Conservation (phyloP, 53 echinoderm and acorn worm genomes). For the Echinarachnius parma region DNA sequence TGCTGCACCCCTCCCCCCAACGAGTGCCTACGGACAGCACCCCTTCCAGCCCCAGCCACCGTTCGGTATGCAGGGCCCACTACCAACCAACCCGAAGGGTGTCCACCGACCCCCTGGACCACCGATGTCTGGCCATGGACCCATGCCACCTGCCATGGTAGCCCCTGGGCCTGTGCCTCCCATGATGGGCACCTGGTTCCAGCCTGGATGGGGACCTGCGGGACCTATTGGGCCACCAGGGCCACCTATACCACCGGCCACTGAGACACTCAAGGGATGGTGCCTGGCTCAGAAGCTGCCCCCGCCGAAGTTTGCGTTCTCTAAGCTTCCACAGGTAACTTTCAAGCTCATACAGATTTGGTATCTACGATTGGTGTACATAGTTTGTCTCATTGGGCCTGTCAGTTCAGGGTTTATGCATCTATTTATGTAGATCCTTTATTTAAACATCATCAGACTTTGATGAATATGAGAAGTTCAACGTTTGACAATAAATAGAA, state of each 20-base stretch:
- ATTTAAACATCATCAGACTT: no score
- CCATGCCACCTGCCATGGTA: background rate
- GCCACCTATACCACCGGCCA: background rate
- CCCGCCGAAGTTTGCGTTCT: slow-evolving; percentile 19
- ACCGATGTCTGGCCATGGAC: background rate
- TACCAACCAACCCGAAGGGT: background rate
- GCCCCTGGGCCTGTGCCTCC: background rate
- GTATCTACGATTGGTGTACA: no score
- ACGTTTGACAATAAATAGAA: no score
- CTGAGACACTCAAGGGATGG: slow-evolving; percentile 23
- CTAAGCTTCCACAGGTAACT: slow-evolving; percentile 9
- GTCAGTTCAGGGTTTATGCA: no score
- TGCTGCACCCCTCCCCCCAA: background rate
- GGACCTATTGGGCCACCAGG: no score
- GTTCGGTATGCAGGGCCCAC: background rate
- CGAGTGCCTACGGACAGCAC: background rate
- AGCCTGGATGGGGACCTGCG: no score
- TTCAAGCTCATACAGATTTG: background rate
- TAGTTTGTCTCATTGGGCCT: no score
- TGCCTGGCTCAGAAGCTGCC: slow-evolving; percentile 22
- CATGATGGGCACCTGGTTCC: background rate
- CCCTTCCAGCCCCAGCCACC: background rate
- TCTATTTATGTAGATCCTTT: no score
- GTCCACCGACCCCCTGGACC: background rate
- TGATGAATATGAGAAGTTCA: no score